phyloP scores from a whole-genome alignment of 2,888 invertebrate species.

The Chrysolina oricalcia region DNA sequence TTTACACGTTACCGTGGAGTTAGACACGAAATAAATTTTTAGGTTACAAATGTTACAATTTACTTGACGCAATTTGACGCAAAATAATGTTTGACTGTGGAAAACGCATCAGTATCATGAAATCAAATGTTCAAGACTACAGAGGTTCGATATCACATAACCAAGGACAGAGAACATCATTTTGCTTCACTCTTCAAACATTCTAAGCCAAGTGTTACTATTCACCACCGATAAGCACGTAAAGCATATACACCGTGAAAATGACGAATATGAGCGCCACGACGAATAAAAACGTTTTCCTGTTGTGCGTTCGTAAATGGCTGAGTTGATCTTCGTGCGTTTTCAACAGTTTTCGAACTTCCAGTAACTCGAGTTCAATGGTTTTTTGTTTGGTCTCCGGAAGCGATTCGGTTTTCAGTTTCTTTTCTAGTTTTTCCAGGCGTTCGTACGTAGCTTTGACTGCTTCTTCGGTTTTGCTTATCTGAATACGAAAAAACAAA shows the following conservation, averaged over 20 bases:
- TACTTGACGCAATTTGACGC: too few relatives aligned
- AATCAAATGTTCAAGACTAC: too few relatives aligned
- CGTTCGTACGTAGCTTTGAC: constrained; percentile 64
- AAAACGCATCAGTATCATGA: too few relatives aligned
- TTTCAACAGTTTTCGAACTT: constrained; percentile 65
- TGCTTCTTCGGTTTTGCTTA: constrained; percentile 64
- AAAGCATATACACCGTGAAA: constrained; percentile 40
- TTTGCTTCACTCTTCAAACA: not conserved
- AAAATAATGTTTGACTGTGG: too few relatives aligned
- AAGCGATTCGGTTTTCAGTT: constrained; percentile 58
- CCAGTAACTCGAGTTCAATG: constrained; percentile 63
- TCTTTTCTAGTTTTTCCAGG: constrained; percentile 63
- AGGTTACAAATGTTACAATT: too few relatives aligned
- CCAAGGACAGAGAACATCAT: not conserved
- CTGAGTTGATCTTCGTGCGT: constrained; percentile 66
- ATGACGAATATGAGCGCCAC: constrained; percentile 56
- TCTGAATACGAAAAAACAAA: constrained; percentile 56
- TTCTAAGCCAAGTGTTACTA: not conserved
- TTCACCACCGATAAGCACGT: constrained; percentile 33
- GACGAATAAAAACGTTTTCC: constrained; percentile 63
- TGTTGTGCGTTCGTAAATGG: constrained; percentile 65
- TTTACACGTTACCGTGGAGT: not conserved
- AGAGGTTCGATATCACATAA: too few relatives aligned
- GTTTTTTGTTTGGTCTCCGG: constrained; percentile 59
- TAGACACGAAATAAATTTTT: not conserved